A percentile compares a stretch with the other conserved stretches of the same genome.
phyloP scores from a whole-genome alignment of 2,888 invertebrate genomes.

The Cinara cedri region DNA sequence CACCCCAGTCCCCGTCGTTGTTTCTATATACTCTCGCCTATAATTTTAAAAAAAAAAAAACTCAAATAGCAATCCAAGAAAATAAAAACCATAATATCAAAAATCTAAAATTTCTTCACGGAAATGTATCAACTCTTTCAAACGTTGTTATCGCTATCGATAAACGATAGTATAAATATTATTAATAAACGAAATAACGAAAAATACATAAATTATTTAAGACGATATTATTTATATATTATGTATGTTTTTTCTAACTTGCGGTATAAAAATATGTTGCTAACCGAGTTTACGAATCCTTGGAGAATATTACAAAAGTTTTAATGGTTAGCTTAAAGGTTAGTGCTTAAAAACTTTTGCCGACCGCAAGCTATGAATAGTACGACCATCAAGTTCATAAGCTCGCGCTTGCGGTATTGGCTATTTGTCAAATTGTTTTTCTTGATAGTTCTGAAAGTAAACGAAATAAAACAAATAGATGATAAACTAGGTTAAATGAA shows the following conservation, averaged over 20 bases:
- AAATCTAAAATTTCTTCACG: too few relatives aligned
- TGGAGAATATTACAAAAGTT: constrained; percentile 50
- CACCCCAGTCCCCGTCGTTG: not conserved
- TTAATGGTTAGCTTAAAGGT: constrained; percentile 46
- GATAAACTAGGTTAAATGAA: constrained; percentile 32
- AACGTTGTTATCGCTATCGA: too few relatives aligned
- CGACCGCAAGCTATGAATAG: constrained; percentile 40
- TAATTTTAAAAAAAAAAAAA: not conserved
- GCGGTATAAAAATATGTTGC: constrained; percentile 9
- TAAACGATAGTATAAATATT: too few relatives aligned
- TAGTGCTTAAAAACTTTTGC: constrained; percentile 45
- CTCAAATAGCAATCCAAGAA: not conserved
- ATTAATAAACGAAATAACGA: not conserved
- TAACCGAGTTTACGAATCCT: constrained; percentile 40
- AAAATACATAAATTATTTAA: too few relatives aligned
- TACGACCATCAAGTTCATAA: constrained; percentile 38
- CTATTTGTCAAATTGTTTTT: constrained; percentile 51
- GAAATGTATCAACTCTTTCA: too few relatives aligned
- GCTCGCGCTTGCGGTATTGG: constrained; percentile 15
- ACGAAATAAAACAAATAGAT: constrained; percentile 41
- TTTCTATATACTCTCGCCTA: too few relatives aligned
- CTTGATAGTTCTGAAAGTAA: constrained; percentile 27
- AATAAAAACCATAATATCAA: too few relatives aligned
- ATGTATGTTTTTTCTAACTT: constrained; percentile 10
- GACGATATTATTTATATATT: not conserved